Percentiles rank a stretch among this genome's conserved stretches.
These are phyloP conservation scores for Zonotrichia leucophrys DNA, from an alignment of 2,113 vertebrate genomes.

Conservation along the genomic window DNA sequence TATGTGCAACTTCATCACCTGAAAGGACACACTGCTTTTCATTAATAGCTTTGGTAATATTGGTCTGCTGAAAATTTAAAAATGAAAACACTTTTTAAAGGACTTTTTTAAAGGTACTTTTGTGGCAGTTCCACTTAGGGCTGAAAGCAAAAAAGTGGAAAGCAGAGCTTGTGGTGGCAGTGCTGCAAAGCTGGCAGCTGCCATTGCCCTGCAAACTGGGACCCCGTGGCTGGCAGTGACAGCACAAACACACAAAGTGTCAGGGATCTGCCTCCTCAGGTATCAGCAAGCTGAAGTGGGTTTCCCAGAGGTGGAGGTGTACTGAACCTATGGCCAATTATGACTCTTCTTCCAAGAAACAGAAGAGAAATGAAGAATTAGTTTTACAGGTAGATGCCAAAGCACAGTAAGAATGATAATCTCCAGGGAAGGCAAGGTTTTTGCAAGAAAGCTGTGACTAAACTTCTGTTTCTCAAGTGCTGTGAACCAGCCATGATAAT, in stretches of 20 bases:
- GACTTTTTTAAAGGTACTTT: background rate
- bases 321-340: background rate
- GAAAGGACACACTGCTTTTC: background rate
- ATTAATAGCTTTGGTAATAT: background rate
- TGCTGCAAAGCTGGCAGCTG: background rate
- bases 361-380: background rate
- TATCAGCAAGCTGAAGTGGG: fast-evolving
- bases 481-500: background rate
- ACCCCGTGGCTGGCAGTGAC: background rate
- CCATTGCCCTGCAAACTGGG: background rate
- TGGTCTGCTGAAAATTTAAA: background rate
- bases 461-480: background rate
- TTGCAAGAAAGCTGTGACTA: background rate
- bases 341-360: background rate
- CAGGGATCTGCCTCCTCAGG: background rate
- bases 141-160: background rate
- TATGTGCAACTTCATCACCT: background rate
- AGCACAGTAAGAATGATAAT: background rate
- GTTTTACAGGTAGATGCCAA: background rate
- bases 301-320: background rate
- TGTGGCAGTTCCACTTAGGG: background rate
- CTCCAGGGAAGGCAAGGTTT: background rate
- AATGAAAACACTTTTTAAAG: background rate
- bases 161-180: background rate
- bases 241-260: background rate